Evolutionary conservation across 2,113 vertebrate genomes (phyloP).

Genomic region (Polypterus senegalus): DNA sequence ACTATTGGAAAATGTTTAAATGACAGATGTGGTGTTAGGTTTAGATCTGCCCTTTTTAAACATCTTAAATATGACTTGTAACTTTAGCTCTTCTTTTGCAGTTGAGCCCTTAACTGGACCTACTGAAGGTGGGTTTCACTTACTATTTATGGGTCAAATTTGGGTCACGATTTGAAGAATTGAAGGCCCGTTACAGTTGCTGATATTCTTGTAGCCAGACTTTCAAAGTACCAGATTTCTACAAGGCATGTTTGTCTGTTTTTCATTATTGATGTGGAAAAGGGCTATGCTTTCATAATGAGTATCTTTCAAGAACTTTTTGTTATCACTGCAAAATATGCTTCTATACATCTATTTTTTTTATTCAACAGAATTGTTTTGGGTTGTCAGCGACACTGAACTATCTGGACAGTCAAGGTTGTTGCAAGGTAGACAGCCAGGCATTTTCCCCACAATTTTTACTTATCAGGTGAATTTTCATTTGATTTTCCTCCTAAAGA

Average conservation of each 20-base stretch:
- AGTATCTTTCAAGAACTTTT: too few species aligned
- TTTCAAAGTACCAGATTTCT: slow-evolving; percentile 55
- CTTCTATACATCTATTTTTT: too few species aligned
- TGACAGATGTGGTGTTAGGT: too few species aligned
- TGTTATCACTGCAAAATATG: too few species aligned
- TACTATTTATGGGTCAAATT: slow-evolving; percentile 62
- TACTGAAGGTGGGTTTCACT: slow-evolving; percentile 62
- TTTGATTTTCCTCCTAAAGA: too few species aligned
- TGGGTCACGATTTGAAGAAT: slow-evolving; percentile 68
- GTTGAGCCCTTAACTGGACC: slow-evolving; percentile 64
- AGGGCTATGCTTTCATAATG: too few species aligned
- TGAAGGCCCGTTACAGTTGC: slow-evolving; percentile 53
- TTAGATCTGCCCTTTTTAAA: too few species aligned
- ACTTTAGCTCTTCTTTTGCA: slow-evolving; percentile 24
- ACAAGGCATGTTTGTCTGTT: slow-evolving; percentile 65
- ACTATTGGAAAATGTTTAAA: too few species aligned
- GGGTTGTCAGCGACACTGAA: slow-evolving; percentile 46
- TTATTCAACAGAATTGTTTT: slow-evolving; percentile 53
- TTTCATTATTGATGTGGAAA: too few species aligned
- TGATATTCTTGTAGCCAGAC: slow-evolving; percentile 47
- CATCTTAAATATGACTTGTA: too few species aligned
- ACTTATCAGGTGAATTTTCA: slow-evolving; percentile 65
- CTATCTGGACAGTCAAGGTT: slow-evolving; percentile 50
- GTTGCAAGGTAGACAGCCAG: slow-evolving; percentile 42
- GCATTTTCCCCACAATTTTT: slow-evolving; percentile 56